Evolutionary conservation across 2,797 vertebrate species (phyloP).

Genomic region (Bovichtus diacanthus): DNA sequence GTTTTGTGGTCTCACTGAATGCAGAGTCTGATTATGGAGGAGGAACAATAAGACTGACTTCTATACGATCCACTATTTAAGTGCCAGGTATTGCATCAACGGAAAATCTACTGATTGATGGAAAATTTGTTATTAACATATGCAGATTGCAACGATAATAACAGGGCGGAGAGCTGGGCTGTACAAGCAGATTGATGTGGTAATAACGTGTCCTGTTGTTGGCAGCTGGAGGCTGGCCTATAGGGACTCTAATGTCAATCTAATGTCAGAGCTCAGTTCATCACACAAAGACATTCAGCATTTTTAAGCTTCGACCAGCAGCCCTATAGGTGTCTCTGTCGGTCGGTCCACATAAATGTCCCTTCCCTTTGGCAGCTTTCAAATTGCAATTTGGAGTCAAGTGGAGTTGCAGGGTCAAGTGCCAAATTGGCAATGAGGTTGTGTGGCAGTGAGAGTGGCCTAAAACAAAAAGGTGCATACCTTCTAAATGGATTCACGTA

Average conservation of each 20-base stretch:
- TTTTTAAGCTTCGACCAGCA: too few relatives aligned
- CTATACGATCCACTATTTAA: slow-evolving; percentile 18
- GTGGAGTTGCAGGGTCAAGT: too few relatives aligned
- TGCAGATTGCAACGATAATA: slow-evolving; percentile 34
- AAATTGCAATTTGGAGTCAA: too few relatives aligned
- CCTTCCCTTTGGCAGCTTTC: too few relatives aligned
- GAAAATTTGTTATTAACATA: slow-evolving; percentile 30
- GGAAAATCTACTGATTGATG: slow-evolving; percentile 6
- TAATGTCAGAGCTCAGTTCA: slow-evolving; percentile 5
- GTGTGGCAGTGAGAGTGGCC: too few relatives aligned
- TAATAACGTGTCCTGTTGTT: slow-evolving; percentile 15
- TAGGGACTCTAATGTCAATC: not conserved
- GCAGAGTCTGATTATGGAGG: not conserved
- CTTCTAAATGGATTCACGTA: too few relatives aligned
- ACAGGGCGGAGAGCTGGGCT: slow-evolving; percentile 18
- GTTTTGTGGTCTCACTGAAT: not conserved
- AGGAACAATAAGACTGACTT: slow-evolving; percentile 27
- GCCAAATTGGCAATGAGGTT: too few relatives aligned
- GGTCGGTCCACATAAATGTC: too few relatives aligned
- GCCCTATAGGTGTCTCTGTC: too few relatives aligned
- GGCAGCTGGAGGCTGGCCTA: slow-evolving; percentile 23
- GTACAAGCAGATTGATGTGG: slow-evolving; percentile 33
- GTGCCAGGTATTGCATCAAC: slow-evolving; percentile 19
- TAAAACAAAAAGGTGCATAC: too few relatives aligned
- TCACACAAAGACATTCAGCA: too few relatives aligned